These are phyloP conservation scores for Dasypus novemcinctus DNA, from an alignment of 2,113 vertebrate species.

Conservation along the genomic window DNA sequence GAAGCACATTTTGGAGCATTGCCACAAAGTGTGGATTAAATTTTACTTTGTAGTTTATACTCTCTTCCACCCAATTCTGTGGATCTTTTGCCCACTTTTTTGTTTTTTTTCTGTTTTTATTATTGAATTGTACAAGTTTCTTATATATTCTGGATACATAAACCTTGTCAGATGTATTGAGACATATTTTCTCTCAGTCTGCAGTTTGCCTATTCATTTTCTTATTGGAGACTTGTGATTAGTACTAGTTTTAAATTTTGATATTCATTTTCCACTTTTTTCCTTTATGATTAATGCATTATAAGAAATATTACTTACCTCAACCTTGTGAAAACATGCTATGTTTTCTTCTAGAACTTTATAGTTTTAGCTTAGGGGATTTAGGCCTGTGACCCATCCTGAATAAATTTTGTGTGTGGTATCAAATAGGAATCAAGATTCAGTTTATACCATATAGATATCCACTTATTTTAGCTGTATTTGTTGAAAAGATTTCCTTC, in stretches of 20 bases:
- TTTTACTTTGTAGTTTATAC: no score
- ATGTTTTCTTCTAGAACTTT: background rate
- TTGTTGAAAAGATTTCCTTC: background rate
- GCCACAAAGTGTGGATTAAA: no score
- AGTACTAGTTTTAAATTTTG: background rate
- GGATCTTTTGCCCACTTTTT: no score
- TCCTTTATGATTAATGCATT: background rate
- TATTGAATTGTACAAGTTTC: no score
- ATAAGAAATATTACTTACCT: background rate
- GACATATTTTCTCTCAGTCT: background rate
- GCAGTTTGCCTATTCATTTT: constrained; percentile 11
- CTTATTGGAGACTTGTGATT: background rate
- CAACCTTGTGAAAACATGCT: background rate
- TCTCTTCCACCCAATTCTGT: no score
- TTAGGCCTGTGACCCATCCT: background rate
- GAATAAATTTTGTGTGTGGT: background rate
- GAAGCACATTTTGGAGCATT: no score
- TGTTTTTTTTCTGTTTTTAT: no score
- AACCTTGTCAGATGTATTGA: background rate
- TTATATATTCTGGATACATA: background rate
- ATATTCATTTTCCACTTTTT: background rate
- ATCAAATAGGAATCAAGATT: background rate
- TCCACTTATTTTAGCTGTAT: background rate
- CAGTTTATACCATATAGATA: background rate
- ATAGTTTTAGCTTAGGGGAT: no score